Evolutionary conservation across 1,140 invertebrate species (phyloP), one percentile per base, ranked within the genome.

Genomic region (Vanessa atalanta): DNA sequence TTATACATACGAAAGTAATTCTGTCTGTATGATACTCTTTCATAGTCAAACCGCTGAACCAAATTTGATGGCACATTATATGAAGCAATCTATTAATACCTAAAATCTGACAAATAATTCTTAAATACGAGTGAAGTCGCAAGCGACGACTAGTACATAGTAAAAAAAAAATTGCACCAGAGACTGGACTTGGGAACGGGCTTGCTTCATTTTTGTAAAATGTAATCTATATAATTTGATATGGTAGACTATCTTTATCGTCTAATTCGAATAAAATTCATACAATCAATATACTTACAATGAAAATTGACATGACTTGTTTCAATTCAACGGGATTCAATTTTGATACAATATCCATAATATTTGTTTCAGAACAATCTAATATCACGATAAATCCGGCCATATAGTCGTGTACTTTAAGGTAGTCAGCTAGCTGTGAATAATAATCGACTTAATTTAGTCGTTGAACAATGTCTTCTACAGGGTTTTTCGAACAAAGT

Each of bases 381-480:
- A 60, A 15, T 4, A 78, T 47, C 3, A 79, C 64, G 7, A 70
- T 65, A 26, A 76, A 77, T 13, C 80, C 75, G 47, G 31, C 47
- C 0, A 71, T n/a, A 48, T 78, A 79, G 60, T 81, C 78, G 31
- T 77, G 68, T 0, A n/a, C 31, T 63, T 76, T 78, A 14, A 65
- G 13, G 26, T 81, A 81, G 51, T 79, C 79, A 15, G 73, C 73
- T 16, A 75, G 15, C 79, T 81, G 67, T 68, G 3, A 20, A 65
- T 23, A 63, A 73, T 61, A 51, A 47, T 50, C 0, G 11, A 48
- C 3, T 48, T 9, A 48, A 48, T 48, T 48, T 3, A 6, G 6
- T 3, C 2, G 6, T 31, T 31, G 6, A 3, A 31, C 6, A 3
- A 3, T 31, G 6, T 3, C 2, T 31, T 31, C 6, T 3, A 31